Evolutionary conservation across 2,113 vertebrate species (phyloP).

Genomic region (Notothenia rossii): DNA sequence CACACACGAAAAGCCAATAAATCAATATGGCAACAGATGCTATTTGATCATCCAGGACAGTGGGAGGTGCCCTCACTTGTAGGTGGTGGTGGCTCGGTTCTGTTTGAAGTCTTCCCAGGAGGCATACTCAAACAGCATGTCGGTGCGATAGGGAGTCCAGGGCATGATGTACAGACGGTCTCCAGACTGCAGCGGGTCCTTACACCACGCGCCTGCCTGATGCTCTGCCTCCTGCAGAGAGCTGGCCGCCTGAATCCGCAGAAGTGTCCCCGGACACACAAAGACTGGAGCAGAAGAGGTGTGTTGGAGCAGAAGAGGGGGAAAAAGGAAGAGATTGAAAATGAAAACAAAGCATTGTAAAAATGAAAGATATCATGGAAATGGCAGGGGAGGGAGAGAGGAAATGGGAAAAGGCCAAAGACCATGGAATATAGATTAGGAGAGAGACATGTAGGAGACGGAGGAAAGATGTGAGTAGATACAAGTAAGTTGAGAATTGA

Average conservation of each 20-base stretch:
- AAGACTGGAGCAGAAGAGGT: slow-evolving; percentile 86
- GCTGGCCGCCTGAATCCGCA: slow-evolving; percentile 89
- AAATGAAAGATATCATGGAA: slow-evolving; percentile 50
- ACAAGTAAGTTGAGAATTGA: slow-evolving; percentile 69
- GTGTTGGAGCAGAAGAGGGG: slow-evolving; percentile 35
- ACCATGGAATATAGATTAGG: slow-evolving; percentile 58
- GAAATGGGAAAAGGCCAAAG: slow-evolving; percentile 61
- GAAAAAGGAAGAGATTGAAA: slow-evolving; percentile 45
- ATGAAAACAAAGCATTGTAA: slow-evolving; percentile 65
- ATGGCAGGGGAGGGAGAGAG: slow-evolving; percentile 58
- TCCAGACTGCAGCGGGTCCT: slow-evolving; percentile 94
- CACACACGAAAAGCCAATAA: slow-evolving; percentile 55
- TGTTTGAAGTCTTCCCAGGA: slow-evolving; percentile 94
- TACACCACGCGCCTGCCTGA: slow-evolving; percentile 95
- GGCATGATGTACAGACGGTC: slow-evolving; percentile 96
- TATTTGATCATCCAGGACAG: slow-evolving; percentile 71
- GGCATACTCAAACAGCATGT: slow-evolving; percentile 93
- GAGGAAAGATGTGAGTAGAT: slow-evolving; percentile 70
- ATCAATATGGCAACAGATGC: slow-evolving; percentile 65
- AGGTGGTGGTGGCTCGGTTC: slow-evolving; percentile 90
- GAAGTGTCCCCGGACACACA: slow-evolving; percentile 93
- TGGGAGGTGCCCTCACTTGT: slow-evolving; percentile 84
- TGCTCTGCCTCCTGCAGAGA: slow-evolving; percentile 92
- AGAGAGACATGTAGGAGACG: slow-evolving; percentile 51
- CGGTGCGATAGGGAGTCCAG: slow-evolving; percentile 95